Base-by-base conservation (phyloP, 2,113 vertebrate species). In the Regulus satrapa region DNA sequence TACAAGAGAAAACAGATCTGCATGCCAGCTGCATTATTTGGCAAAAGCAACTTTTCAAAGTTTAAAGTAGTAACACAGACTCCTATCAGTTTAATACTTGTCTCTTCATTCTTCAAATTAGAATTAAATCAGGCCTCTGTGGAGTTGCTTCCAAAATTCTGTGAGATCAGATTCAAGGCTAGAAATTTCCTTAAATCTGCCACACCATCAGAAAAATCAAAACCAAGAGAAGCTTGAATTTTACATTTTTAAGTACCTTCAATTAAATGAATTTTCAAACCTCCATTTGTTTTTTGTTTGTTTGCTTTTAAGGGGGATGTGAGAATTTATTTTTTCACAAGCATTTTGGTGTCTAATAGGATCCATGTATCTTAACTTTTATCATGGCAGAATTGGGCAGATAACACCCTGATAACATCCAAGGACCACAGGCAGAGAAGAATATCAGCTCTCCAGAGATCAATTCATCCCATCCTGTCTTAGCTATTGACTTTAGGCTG, bases 271-370 rank as follows among this genome's bases (percentile, higher is more conserved):
- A 52, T 29, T 56, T 72, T 43, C 15, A 69, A 89, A 48, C 1
- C 0, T 12, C 8, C 8, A 2, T 13, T 29, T 43, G 6, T 6
- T 31, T 26, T 28, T 19, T 18, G 7, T 14, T 68, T 32, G 21
- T 7, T 49, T 36, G 6, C 20, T 55, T 26, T 56, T 26, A 45
- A 75, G 8, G 6, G 6, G 19, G 58, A 69, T 4, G 3, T 8
- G 15, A 73, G 2, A 64, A 55, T 29, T 58, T 29, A 8, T 11
- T 31, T 56, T 76, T 69, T 81, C 29, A 45, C 15, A 49, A 71
- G 8, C 31, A 8, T 77, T 73, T 72, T 18, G 8, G 6, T 74
- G 77, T 84, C 51, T 38, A 34, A 49, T 80, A 10, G 9, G 4
- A 49, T 34, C 32, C 9, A 4, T 4, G 6, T 32, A 49, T 66